Base-by-base conservation (phyloP, 35 echinoderm and acorn worm genomes). In the Apostichopus japonicus region DNA sequence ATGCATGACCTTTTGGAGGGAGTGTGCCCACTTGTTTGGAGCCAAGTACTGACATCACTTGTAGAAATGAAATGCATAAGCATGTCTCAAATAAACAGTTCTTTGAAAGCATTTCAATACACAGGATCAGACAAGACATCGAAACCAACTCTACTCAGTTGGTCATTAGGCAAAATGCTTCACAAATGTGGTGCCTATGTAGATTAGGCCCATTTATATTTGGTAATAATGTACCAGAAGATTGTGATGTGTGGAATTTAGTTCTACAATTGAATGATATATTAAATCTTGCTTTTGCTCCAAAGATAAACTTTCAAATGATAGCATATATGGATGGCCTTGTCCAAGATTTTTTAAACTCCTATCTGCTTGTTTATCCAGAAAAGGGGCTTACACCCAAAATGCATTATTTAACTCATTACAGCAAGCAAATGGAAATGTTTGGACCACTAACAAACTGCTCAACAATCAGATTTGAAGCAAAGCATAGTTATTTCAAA, bases 1-100 rank as follows among this genome's bases (percentile, higher is more conserved):
- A 44, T 44, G 33, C 92, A 88, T 61, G 83, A 93, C 57, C 67
- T 93, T 51, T 54, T 93, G 16, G 80, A 93, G 54, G 82, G 83
- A 82, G 80, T 93, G 8, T 84, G 24, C 58, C 92, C 62, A 72
- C 63, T 54, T 55, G 80, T 87, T 55, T 90, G 88, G 88, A 13
- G 88, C 53, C 73, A 90, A 78, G 70, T 90, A 53, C 24, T 87
- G 53, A 58, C 86, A n/a, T 55, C 56, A 58, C 56, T 87, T 58
- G 63, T 87, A 24, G 86, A 8, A 87, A 62, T 57, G 63, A 71
- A 87, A 27, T 21, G 63, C 24, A 5, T 62, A 10, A 63, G 13
- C 23, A 65, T 87, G 55, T 51, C 24, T 14, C 56, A 65, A 65
- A 87, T 87, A 21, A 65, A 87, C 27, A 51, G 15, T 27, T 62